Conservation (phyloP, 2,888 invertebrate species). For the Bombyx huttoni region DNA sequence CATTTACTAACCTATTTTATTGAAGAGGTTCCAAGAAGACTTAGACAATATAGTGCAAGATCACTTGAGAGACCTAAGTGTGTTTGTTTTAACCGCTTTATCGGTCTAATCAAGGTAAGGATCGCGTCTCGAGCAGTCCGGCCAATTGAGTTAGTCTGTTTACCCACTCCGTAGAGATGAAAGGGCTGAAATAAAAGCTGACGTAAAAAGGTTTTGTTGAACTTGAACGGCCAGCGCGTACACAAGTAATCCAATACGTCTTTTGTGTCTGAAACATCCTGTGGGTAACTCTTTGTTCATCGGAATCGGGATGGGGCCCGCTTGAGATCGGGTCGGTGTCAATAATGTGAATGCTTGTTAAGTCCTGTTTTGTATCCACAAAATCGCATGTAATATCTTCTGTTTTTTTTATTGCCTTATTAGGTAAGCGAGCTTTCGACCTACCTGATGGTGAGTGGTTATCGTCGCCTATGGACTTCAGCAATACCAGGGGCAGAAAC, state of each 20-base stretch:
- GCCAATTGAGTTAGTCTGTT: slow-evolving; percentile 26
- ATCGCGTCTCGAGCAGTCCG: slow-evolving; percentile 17
- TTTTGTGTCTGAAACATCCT: neutral
- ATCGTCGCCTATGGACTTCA: too few relatives aligned
- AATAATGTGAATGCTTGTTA: too few relatives aligned
- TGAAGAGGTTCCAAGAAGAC: neutral
- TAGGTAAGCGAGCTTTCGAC: too few relatives aligned
- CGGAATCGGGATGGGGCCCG: neutral
- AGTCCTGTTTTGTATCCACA: too few relatives aligned
- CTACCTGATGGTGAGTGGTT: too few relatives aligned
- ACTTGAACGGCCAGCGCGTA: neutral
- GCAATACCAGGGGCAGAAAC: too few relatives aligned
- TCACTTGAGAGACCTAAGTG: slow-evolving; percentile 4
- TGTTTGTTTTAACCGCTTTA: slow-evolving; percentile 22
- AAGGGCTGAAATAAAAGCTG: slow-evolving; percentile 10
- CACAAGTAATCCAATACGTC: neutral
- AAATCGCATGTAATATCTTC: too few relatives aligned
- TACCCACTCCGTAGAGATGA: slow-evolving; percentile 14
- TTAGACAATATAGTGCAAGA: neutral
- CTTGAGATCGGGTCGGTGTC: neutral
- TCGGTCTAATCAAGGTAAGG: slow-evolving; percentile 24
- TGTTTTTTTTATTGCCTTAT: too few relatives aligned
- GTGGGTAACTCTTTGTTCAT: neutral
- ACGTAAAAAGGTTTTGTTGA: neutral
- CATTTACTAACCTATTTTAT: neutral